A percentile compares a stretch with the other conserved stretches of the same genome.
Conservation (phyloP, 2,888 invertebrate genomes). For the Noctuana brunneofusca region DNA sequence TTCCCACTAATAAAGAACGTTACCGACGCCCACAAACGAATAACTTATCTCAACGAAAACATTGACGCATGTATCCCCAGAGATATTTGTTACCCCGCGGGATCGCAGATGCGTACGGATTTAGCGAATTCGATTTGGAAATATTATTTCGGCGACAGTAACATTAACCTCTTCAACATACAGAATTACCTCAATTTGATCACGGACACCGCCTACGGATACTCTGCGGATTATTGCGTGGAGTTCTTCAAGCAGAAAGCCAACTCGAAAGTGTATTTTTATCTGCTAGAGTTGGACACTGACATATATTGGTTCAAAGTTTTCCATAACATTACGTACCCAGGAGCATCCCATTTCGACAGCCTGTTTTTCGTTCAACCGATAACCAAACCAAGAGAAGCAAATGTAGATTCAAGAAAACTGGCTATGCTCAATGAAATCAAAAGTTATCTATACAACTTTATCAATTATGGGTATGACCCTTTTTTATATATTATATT, state of each 20-base stretch:
- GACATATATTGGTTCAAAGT: conserved; percentile 7
- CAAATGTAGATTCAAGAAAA: neutral
- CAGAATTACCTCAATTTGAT: conserved; percentile 5
- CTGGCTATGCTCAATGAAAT: neutral
- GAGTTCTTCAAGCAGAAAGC: neutral
- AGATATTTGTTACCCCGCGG: neutral
- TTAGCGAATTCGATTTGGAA: neutral
- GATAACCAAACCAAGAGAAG: neutral
- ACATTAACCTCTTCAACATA: neutral
- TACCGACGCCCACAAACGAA: neutral
- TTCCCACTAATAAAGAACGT: neutral
- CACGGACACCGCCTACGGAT: neutral
- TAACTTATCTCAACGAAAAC: neutral
- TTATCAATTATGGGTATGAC: neutral
- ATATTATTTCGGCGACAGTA: neutral
- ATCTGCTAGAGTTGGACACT: conserved; percentile 1
- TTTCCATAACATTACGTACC: neutral
- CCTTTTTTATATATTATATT: neutral
- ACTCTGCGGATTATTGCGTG: neutral
- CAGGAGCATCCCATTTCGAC: neutral
- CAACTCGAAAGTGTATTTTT: neutral
- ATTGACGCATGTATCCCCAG: neutral
- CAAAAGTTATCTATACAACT: neutral
- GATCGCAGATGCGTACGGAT: conserved; percentile 4
- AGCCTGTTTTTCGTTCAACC: conserved; percentile 3